Percentiles rank a stretch among this genome's conserved stretches.
Evolutionary conservation across 2,797 vertebrate species (phyloP).

Genomic region (Ciconia nigra): DNA sequence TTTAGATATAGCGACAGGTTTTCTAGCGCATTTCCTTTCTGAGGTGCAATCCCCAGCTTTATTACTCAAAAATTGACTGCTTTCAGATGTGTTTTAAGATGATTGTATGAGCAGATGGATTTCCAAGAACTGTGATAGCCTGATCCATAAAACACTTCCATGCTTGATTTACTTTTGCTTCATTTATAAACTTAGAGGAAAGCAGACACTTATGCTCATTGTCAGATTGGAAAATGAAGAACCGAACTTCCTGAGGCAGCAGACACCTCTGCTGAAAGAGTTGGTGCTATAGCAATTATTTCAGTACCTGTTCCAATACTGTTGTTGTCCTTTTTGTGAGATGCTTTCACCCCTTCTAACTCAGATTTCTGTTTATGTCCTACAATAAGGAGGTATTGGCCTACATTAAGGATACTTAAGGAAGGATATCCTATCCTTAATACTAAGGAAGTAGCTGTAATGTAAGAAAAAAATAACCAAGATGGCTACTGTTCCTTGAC

Average conservation of each 20-base stretch:
- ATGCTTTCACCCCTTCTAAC: neutral
- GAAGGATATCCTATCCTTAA: neutral
- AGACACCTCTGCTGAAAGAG: neutral
- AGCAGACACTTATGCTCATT: neutral
- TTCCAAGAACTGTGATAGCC: neutral
- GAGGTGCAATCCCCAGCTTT: neutral
- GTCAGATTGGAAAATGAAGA: neutral
- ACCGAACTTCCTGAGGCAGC: neutral
- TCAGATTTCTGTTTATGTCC: neutral
- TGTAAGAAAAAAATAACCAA: neutral
- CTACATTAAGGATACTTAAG: neutral
- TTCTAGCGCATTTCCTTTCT: neutral
- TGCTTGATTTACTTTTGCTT: neutral
- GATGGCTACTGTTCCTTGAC: neutral
- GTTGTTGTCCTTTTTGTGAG: neutral
- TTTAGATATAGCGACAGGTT: neutral
- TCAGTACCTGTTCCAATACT: neutral
- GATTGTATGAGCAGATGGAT: neutral
- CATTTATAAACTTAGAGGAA: neutral
- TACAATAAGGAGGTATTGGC: neutral
- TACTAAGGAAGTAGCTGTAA: neutral
- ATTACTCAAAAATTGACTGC: neutral
- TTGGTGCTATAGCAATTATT: neutral
- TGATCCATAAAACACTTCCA: neutral
- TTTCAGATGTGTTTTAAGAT: neutral